Evolutionary conservation across 2,797 vertebrate genomes (phyloP).

Genomic region (Siniperca obscura): DNA sequence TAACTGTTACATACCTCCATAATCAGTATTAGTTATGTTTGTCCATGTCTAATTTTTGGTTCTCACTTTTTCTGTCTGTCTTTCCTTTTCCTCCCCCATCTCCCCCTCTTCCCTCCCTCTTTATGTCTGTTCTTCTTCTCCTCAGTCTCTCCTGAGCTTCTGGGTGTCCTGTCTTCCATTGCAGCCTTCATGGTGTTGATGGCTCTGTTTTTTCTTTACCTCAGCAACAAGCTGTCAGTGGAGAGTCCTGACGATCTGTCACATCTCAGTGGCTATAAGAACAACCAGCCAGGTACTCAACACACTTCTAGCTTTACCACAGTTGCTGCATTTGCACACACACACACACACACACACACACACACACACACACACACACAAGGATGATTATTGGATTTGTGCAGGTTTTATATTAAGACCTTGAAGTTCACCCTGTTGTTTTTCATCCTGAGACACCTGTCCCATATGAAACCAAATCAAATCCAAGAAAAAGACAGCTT

Average conservation of each 20-base stretch:
- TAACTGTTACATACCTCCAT: background rate
- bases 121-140: constrained; percentile 31
- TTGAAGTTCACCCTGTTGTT: background rate
- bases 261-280: constrained; percentile 87
- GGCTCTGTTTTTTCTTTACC: constrained; percentile 95
- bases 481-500: background rate
- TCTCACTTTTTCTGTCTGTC: constrained; percentile 39
- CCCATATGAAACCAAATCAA: background rate
- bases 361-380: constrained; percentile 1
- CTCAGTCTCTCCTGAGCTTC: constrained; percentile 96
- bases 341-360: background rate
- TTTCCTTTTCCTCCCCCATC: background rate
- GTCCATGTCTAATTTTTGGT: constrained; percentile 43
- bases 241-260: constrained; percentile 90
- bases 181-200: constrained; percentile 94
- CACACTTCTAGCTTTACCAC: background rate
- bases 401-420: background rate
- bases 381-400: background rate
- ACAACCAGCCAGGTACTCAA: constrained; percentile 87
- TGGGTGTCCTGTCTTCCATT: constrained; percentile 95
- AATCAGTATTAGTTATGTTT: constrained; percentile 5
- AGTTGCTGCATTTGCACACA: background rate
- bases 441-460: background rate
- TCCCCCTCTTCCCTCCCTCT: background rate
- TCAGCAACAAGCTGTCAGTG: constrained; percentile 97